Percentiles rank a stretch among this genome's conserved stretches.
phyloP scores from a whole-genome alignment of 2,113 vertebrate species.

The Anser brachyrhynchus region DNA sequence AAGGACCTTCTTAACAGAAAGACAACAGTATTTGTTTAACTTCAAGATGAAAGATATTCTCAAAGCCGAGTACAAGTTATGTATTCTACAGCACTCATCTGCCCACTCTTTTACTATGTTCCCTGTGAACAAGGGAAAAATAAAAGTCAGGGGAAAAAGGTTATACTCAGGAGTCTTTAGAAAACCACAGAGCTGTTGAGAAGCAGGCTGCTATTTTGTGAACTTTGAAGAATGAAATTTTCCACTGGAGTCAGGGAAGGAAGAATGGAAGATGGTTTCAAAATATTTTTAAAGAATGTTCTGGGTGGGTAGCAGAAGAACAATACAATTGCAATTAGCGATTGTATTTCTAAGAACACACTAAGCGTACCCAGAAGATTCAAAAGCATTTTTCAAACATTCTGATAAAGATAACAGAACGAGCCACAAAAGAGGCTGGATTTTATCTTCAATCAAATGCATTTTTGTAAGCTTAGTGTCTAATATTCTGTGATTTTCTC shows the following conservation, averaged over 20 bases:
- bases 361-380: neutral
- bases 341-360: neutral
- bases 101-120: neutral
- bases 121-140: neutral
- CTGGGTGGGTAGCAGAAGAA: neutral
- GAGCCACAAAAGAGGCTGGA: neutral
- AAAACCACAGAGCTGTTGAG: constrained; percentile 15
- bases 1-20: neutral
- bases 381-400: neutral
- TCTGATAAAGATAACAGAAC: neutral
- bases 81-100: neutral
- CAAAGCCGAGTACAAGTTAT: neutral
- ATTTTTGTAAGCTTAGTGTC: neutral
- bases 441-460: neutral
- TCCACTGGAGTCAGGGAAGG: constrained; percentile 46
- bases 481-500: neutral
- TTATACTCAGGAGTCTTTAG: neutral
- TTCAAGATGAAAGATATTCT: neutral
- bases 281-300: constrained; percentile 24
- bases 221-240: constrained; percentile 37
- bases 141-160: neutral
- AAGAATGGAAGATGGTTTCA: neutral
- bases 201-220: neutral
- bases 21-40: neutral
- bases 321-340: neutral